Conservation (phyloP, 2,888 invertebrate genomes). For the Dynastes hyllus region DNA sequence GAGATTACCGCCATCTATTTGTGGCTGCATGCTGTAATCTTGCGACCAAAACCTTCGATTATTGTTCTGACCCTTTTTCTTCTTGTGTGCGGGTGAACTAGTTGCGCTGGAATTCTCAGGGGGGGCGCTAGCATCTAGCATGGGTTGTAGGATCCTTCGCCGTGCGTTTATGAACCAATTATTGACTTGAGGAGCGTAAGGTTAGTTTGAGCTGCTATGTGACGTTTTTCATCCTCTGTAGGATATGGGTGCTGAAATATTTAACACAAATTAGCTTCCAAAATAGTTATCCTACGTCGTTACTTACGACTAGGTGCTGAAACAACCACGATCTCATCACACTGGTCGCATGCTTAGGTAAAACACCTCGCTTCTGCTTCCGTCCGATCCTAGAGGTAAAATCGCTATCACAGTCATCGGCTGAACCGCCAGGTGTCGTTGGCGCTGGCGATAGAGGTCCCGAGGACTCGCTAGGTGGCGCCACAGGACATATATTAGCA, state of each 20-base stretch:
- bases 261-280: neutral
- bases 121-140: constrained; percentile 84
- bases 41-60: constrained; percentile 85
- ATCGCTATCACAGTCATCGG: constrained; percentile 75
- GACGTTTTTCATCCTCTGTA: constrained; percentile 94
- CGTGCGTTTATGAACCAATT: constrained; percentile 97
- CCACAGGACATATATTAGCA: constrained; percentile 77
- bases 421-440: constrained; percentile 75
- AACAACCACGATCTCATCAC: constrained; percentile 98
- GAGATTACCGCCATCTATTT: constrained; percentile 74
- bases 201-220: constrained; percentile 91
- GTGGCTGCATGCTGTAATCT: constrained; percentile 76
- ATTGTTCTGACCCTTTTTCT: constrained; percentile 76
- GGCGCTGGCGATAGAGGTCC: constrained; percentile 77
- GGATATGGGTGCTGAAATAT: constrained; percentile 90
- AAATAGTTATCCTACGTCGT: neutral
- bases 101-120: constrained; percentile 63
- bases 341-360: constrained; percentile 96
- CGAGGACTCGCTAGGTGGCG: constrained; percentile 72
- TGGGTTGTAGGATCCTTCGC: constrained; percentile 91
- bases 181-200: constrained; percentile 92
- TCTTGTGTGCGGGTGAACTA: constrained; percentile 68
- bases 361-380: constrained; percentile 89
- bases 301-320: constrained; percentile 93
- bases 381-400: constrained; percentile 72